Evolutionary conservation across 2,888 invertebrate genomes (phyloP).

Genomic region (Agrilus biguttatus): DNA sequence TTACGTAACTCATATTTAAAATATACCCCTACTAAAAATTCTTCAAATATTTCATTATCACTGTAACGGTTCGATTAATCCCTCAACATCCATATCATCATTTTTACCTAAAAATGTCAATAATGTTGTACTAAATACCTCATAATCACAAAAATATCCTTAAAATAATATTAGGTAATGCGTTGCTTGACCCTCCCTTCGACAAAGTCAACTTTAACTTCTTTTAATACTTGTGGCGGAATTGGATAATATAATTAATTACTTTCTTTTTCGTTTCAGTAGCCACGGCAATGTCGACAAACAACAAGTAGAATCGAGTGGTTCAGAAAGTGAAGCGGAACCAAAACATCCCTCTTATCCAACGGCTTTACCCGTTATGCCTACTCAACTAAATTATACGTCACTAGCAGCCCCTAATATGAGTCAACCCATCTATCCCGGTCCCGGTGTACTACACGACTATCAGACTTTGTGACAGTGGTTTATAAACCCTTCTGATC

Average conservation of each 20-base stretch:
- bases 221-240: too few species aligned
- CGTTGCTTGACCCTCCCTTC: too few species aligned
- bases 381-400: slow-evolving; percentile 22
- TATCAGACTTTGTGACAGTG: slow-evolving; percentile 35
- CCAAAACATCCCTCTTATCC: slow-evolving; percentile 24
- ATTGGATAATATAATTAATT: background rate
- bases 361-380: slow-evolving; percentile 13
- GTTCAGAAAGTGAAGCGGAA: slow-evolving; percentile 29
- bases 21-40: too few species aligned
- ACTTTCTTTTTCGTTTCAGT: slow-evolving; percentile 20
- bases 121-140: too few species aligned
- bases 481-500: slow-evolving; percentile 19
- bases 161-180: too few species aligned
- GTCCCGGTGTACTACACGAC: slow-evolving; percentile 29
- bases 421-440: slow-evolving; percentile 27
- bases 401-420: slow-evolving; percentile 20
- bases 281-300: slow-evolving; percentile 27
- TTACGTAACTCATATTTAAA: too few species aligned
- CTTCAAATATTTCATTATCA: too few species aligned
- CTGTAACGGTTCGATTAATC: too few species aligned
- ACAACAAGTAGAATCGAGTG: slow-evolving; percentile 30
- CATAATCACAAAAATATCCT: too few species aligned
- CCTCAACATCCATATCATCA: too few species aligned
- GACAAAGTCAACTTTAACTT: too few species aligned
- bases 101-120: too few species aligned